Base-by-base conservation (phyloP, 2,797 vertebrate genomes). In the Notamacropus eugenii region DNA sequence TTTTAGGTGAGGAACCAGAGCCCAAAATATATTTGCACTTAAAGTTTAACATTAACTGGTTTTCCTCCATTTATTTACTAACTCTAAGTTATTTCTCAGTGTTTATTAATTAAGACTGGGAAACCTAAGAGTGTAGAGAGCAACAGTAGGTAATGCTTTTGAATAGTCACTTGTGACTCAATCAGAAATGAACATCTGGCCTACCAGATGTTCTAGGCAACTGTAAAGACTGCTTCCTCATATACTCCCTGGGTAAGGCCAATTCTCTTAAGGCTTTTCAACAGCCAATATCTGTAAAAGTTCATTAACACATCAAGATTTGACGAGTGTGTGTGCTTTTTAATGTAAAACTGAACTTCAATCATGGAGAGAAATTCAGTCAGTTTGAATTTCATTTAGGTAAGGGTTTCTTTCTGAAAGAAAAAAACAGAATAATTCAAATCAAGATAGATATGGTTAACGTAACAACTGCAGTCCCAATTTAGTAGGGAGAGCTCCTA, bases 131-230 rank as follows among this genome's bases (percentile, higher is more conserved):
- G 24, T 50, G 11, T 55, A 11, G 92, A 95, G 50, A 54, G 91
- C 11, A 93, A 3, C 46, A 62, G 92, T 11, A 93, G 1, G 2
- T 92, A 54, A 0, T 91, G 52, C 29, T 27, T 91, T 0, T 52
- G 50, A 3, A 1, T 34, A 94, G 12, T 56, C 4, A 94, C 95
- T 74, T 91, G 54, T 93, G 92, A 10, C 27, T 97, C n/a, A 93
- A 12, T 95, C 93, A 96, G 1, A 19, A 97, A 92, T 62, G 28
- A 96, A 52, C 67, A 96, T 62, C 8, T 97, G 54, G 34, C 97
- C 91, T 54, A 40, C 28, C 55, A 97, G 97, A 98, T 94, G 90
- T 90, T 29, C 1, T 96, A 91, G 22, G 58, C 27, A 90, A 50
- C 34, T 58, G 8, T 95, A 95, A 93, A 95, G 95, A 93, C 40